Evolutionary conservation across 2,888 invertebrate genomes (phyloP).

Genomic region (Lasioglossum villosulum): DNA sequence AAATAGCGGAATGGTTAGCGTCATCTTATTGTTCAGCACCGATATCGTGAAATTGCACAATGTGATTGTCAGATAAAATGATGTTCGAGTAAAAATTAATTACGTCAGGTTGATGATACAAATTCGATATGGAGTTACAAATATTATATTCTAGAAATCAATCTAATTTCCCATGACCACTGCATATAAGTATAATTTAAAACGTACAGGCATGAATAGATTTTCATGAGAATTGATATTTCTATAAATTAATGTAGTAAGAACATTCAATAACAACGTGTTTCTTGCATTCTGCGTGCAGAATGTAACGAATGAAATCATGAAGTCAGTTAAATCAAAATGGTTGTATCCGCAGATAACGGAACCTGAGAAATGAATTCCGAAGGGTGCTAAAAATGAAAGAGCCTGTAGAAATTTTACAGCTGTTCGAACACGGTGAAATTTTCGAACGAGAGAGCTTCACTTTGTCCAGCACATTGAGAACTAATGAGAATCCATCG

Average conservation of each 20-base stretch:
- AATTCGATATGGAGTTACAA: neutral
- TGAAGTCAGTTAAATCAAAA: constrained; percentile 9
- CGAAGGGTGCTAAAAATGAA: neutral
- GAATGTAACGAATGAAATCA: neutral
- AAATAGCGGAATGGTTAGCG: neutral
- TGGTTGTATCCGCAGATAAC: neutral
- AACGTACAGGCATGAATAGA: neutral
- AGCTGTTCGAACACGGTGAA: constrained; percentile 25
- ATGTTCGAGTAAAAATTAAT: constrained; percentile 1
- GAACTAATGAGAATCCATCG: neutral
- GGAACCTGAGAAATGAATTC: neutral
- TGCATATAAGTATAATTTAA: neutral
- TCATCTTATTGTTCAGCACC: neutral
- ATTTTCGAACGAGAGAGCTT: constrained; percentile 55
- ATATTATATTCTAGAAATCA: neutral
- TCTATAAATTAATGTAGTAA: neutral
- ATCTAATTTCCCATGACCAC: neutral
- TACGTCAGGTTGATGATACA: neutral
- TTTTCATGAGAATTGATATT: neutral
- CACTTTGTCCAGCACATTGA: neutral
- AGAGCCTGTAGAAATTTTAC: constrained; percentile 18
- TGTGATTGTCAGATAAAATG: neutral
- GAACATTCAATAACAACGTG: neutral
- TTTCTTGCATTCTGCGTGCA: neutral
- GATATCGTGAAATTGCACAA: neutral